These are phyloP conservation scores for Hypercompe scribonia DNA, from an alignment of 2,888 invertebrate genomes.

Conservation along the genomic window DNA sequence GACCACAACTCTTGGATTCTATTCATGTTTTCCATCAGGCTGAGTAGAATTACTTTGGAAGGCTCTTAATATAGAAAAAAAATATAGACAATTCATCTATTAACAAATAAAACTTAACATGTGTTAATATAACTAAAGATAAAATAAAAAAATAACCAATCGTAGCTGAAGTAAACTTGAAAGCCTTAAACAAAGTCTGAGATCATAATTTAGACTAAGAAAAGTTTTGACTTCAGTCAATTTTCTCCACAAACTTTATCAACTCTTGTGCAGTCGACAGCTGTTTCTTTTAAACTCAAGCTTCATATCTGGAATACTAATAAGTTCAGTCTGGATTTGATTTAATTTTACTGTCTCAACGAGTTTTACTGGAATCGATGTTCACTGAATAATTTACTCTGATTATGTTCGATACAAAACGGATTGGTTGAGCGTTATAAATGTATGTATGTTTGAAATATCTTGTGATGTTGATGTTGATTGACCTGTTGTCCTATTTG, in stretches of 20 bases:
- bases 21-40: too few species aligned
- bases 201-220: not conserved
- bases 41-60: too few species aligned
- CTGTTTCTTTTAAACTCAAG: slow-evolving; percentile 33
- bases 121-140: too few species aligned
- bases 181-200: not conserved
- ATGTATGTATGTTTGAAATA: not conserved
- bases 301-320: slow-evolving; percentile 43
- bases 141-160: too few species aligned
- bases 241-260: slow-evolving; percentile 18
- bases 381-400: not conserved
- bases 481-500: too few species aligned
- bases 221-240: not conserved
- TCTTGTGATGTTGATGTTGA: not conserved
- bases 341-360: slow-evolving; percentile 20
- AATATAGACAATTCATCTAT: too few species aligned
- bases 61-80: too few species aligned
- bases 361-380: slow-evolving; percentile 15
- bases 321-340: slow-evolving; percentile 34
- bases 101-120: too few species aligned
- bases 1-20: too few species aligned
- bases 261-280: slow-evolving; percentile 37
- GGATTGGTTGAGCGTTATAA: not conserved
- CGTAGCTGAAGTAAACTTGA: not conserved
- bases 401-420: not conserved